Conservation (phyloP, 2,113 vertebrate species). For the Proteles cristata region DNA sequence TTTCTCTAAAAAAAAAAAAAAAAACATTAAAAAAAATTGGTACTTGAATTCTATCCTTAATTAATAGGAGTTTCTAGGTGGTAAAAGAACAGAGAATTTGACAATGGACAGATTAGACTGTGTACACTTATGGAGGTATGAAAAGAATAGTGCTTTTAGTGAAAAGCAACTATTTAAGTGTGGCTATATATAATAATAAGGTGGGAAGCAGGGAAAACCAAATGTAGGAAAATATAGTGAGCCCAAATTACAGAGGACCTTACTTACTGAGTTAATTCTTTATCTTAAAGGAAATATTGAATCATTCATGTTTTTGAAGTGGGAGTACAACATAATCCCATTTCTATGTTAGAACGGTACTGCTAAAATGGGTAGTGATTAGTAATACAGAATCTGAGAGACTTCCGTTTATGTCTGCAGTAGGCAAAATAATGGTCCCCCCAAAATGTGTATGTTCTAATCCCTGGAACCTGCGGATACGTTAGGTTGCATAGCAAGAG, state of each 20-base stretch:
- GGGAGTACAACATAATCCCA: not conserved
- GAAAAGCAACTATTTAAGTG: not conserved
- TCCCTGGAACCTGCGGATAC: not conserved
- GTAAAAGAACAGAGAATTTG: not conserved
- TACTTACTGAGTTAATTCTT: not conserved
- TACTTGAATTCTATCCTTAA: not conserved
- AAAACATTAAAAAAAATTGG: too few species aligned
- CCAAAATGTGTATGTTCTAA: not conserved
- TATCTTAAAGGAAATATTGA: not conserved
- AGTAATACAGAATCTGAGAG: not conserved
- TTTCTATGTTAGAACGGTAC: not conserved
- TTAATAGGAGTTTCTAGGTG: not conserved
- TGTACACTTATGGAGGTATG: not conserved
- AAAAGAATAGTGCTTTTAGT: not conserved
- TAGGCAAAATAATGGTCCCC: not conserved
- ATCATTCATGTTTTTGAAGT: not conserved
- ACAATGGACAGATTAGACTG: not conserved
- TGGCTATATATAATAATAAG: not conserved
- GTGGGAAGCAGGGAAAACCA: not conserved
- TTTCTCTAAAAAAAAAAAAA: too few species aligned
- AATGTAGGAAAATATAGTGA: not conserved
- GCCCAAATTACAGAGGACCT: not conserved
- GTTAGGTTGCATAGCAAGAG: not conserved
- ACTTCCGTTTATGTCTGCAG: not conserved
- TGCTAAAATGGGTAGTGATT: not conserved